Evolutionary conservation across 2,797 vertebrate species (phyloP).

Genomic region (Streptopelia turtur): DNA sequence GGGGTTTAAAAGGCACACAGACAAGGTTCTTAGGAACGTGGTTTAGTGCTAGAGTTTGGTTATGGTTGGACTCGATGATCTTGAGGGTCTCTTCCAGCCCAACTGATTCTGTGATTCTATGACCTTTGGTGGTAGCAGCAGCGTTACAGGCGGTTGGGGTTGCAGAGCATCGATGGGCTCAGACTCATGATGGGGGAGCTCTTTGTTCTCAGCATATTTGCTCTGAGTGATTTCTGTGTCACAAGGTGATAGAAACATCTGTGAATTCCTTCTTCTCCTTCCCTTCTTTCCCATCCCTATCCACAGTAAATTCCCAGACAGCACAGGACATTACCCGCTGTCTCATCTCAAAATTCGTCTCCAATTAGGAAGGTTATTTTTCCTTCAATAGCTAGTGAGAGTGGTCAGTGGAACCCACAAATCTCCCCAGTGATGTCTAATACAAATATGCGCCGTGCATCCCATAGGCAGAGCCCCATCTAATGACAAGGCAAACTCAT

Average conservation of each 20-base stretch:
- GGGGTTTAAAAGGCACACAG: too few species aligned
- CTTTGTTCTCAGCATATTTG: not conserved
- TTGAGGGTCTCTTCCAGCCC: too few species aligned
- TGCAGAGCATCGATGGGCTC: accelerated
- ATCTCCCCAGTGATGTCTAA: accelerated
- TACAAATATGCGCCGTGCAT: accelerated
- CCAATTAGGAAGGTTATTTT: not conserved
- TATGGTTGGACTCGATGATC: too few species aligned
- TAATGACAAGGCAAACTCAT: accelerated
- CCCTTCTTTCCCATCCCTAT: not conserved
- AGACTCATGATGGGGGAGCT: accelerated
- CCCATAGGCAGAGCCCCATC: not conserved
- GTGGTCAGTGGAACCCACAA: not conserved
- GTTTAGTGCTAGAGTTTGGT: too few species aligned
- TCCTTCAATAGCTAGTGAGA: not conserved
- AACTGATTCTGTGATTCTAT: too few species aligned
- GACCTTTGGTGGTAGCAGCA: not conserved
- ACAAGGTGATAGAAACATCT: not conserved
- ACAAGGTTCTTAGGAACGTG: too few species aligned
- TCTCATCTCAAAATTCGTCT: not conserved
- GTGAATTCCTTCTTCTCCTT: not conserved
- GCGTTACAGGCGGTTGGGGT: too few species aligned
- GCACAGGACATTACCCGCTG: not conserved
- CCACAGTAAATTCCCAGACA: not conserved
- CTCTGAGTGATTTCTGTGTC: not conserved